Percentiles rank a stretch among this genome's conserved stretches.
phyloP scores from a whole-genome alignment of 2,888 invertebrate genomes.

The Agriopis aurantiaria region DNA sequence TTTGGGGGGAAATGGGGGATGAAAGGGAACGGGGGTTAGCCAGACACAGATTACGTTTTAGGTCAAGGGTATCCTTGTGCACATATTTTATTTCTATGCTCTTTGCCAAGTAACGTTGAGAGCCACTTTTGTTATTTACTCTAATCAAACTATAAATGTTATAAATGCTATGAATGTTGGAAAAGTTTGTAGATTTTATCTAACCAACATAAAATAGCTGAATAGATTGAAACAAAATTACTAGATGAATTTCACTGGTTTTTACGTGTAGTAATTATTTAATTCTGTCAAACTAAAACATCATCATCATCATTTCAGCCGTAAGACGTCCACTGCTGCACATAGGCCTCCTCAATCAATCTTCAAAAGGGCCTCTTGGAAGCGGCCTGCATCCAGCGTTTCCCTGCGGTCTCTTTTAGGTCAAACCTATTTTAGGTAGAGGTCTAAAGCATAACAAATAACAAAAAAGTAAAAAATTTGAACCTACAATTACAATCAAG shows the following conservation, averaged over 20 bases:
- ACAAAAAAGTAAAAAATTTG: too few relatives aligned
- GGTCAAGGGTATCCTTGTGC: constrained; percentile 29
- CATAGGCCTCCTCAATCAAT: too few relatives aligned
- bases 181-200: not conserved
- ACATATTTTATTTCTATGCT: constrained; percentile 14
- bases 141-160: constrained; percentile 2
- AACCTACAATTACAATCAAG: too few relatives aligned
- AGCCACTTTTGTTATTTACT: not conserved
- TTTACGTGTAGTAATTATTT: too few relatives aligned
- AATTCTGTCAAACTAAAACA: too few relatives aligned
- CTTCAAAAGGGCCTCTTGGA: too few relatives aligned
- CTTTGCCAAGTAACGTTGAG: constrained; percentile 1
- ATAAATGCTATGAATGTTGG: not conserved
- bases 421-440: too few relatives aligned
- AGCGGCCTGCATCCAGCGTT: too few relatives aligned
- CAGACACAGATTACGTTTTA: constrained; percentile 21
- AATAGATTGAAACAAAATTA: not conserved
- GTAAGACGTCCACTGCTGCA: too few relatives aligned
- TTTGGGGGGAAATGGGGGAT: constrained; percentile 1
- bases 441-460: too few relatives aligned
- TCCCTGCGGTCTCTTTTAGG: too few relatives aligned
- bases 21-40: not conserved
- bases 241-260: not conserved
- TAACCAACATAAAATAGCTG: not conserved
- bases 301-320: too few relatives aligned